phyloP scores from a whole-genome alignment of 2,113 vertebrate species.

The Thomomys bottae region DNA sequence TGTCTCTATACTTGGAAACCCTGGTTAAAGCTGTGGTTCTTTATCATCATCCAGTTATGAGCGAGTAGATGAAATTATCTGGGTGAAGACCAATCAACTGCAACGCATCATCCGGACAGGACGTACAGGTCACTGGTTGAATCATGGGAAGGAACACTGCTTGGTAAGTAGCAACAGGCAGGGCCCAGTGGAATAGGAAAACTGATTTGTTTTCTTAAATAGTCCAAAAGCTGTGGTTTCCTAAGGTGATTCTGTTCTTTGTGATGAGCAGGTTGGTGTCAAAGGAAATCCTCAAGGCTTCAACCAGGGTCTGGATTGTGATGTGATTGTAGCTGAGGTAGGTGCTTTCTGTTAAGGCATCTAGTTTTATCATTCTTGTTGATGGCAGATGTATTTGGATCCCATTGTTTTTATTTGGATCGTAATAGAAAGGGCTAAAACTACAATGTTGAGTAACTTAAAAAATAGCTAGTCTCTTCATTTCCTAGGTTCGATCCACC shows the following conservation, averaged over 20 bases:
- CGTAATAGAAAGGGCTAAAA: constrained; percentile 41
- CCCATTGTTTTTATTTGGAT: constrained; percentile 42
- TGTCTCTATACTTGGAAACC: neutral
- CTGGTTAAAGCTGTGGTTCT: constrained; percentile 13
- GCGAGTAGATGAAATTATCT: constrained; percentile 95
- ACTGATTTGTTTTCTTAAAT: constrained; percentile 13
- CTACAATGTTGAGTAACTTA: constrained; percentile 14
- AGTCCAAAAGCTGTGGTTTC: constrained; percentile 7
- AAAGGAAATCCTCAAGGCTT: constrained; percentile 96
- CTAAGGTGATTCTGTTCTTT: constrained; percentile 35
- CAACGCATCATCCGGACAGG: constrained; percentile 96
- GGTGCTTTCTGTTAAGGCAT: constrained; percentile 22
- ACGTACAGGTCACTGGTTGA: constrained; percentile 94
- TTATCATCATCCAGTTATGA: constrained; percentile 86
- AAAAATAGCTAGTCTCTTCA: constrained; percentile 57
- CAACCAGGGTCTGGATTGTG: constrained; percentile 94
- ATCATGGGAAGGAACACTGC: constrained; percentile 96
- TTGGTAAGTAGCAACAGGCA: constrained; percentile 85
- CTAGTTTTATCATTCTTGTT: constrained; percentile 2
- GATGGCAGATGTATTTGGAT: constrained; percentile 13
- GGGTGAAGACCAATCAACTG: constrained; percentile 97
- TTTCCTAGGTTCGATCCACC: constrained; percentile 92
- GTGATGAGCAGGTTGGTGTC: constrained; percentile 89
- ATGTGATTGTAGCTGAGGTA: constrained; percentile 96
- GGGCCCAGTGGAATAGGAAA: neutral